Evolutionary conservation across 1,140 invertebrate genomes (phyloP).

Genomic region (Drosophila obscura): DNA sequence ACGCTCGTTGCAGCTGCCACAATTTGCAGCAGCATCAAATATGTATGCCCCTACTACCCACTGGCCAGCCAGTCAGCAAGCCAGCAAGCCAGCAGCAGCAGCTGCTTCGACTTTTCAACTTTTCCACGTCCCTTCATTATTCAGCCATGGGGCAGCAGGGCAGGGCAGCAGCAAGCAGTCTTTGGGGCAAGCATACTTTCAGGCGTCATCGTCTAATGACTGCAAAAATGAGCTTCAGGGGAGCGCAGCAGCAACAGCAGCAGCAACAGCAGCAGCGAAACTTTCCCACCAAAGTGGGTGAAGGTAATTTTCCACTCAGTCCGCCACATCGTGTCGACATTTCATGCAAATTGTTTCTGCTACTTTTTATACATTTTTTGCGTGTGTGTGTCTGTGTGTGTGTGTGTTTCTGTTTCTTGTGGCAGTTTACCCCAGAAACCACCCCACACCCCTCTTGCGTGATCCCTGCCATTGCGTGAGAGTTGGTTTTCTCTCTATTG

Average conservation of each 20-base stretch:
- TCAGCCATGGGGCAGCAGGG: conserved; percentile 29
- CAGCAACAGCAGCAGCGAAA: conserved; percentile 28
- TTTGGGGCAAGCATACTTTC: conserved; percentile 53
- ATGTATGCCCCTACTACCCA: conserved; percentile 34
- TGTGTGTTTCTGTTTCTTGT: neutral
- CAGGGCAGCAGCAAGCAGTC: conserved; percentile 12
- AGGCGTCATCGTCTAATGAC: conserved; percentile 66
- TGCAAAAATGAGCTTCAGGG: conserved; percentile 69
- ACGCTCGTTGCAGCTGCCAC: conserved; percentile 43
- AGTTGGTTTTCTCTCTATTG: neutral
- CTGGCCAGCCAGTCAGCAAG: conserved; percentile 13
- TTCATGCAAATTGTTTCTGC: conserved; percentile 65
- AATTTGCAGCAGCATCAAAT: conserved; percentile 53
- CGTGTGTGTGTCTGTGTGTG: neutral
- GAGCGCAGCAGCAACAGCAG: neutral
- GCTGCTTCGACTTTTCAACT: conserved; percentile 37
- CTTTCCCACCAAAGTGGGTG: conserved; percentile 64
- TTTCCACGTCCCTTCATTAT: conserved; percentile 16
- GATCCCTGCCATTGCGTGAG: conserved; percentile 17
- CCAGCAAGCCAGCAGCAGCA: conserved; percentile 21
- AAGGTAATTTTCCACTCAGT: conserved; percentile 72
- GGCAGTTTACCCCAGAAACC: neutral
- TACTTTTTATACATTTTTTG: conserved; percentile 24
- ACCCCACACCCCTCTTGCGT: too few species aligned
- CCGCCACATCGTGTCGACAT: conserved; percentile 42